These are phyloP conservation scores for Pangasianodon gigas DNA, from an alignment of 2,113 vertebrate genomes.

Conservation along the genomic window DNA sequence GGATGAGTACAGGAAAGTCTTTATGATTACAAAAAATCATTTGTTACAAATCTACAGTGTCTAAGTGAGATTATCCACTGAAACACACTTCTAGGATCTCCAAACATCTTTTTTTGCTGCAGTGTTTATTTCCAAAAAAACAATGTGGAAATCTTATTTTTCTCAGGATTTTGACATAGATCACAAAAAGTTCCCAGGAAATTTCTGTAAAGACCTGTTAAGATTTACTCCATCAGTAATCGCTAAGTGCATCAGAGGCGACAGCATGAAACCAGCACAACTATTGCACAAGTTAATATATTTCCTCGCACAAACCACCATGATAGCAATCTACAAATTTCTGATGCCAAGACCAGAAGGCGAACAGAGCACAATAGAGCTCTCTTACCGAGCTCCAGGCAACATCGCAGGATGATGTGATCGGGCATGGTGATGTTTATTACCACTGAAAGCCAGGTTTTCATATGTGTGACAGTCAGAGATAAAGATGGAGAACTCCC, in stretches of 20 bases:
- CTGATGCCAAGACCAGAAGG: constrained; percentile 29
- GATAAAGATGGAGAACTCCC: constrained; percentile 49
- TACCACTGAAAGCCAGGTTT: constrained; percentile 16
- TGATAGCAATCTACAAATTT: constrained; percentile 16
- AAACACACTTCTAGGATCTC: background rate
- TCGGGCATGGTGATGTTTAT: constrained; percentile 1
- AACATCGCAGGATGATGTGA: constrained; percentile 21
- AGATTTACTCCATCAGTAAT: background rate
- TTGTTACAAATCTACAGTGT: no score
- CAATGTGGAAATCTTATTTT: background rate
- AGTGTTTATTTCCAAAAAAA: background rate
- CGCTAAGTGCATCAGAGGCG: constrained; percentile 11
- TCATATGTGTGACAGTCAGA: constrained; percentile 37
- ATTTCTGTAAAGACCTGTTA: constrained; percentile 40
- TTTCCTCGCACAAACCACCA: background rate
- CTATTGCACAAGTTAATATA: constrained; percentile 7
- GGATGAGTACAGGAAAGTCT: background rate
- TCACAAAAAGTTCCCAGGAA: constrained; percentile 30
- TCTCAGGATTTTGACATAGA: background rate
- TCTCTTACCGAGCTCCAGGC: constrained; percentile 3
- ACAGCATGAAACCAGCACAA: constrained; percentile 12
- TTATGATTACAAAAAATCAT: background rate
- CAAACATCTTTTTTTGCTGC: background rate
- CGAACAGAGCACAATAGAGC: constrained; percentile 18
- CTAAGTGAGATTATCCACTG: background rate